Evolutionary conservation across 2,113 vertebrate genomes (phyloP).

Genomic region (Addax nasomaculatus): DNA sequence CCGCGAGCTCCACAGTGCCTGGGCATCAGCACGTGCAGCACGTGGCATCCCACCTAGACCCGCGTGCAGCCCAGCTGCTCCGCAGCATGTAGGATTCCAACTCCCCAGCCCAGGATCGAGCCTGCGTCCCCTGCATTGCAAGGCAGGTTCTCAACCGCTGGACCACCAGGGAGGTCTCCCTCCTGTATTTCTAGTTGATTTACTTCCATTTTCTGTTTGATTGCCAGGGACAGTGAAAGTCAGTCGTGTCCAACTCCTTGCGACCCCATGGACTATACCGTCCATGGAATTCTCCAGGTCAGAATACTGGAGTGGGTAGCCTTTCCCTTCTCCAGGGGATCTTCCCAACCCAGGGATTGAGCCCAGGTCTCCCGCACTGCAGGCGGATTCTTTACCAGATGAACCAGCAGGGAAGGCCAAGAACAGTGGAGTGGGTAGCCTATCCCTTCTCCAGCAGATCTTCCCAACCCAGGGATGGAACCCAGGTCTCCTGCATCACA

Average conservation of each 20-base stretch:
- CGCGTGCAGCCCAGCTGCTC: neutral
- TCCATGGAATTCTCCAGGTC: neutral
- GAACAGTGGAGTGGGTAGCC: neutral
- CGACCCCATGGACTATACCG: rapidly evolving
- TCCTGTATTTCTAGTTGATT: neutral
- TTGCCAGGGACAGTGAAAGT: neutral
- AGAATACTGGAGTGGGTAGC: neutral
- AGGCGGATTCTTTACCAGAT: neutral
- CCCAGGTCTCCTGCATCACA: neutral
- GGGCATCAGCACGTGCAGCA: neutral
- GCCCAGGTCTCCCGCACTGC: neutral
- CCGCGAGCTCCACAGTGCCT: rapidly evolving
- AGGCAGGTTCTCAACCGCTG: neutral
- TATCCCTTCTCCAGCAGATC: neutral
- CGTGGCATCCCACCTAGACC: neutral
- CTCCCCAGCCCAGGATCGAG: neutral
- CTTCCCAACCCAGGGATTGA: neutral
- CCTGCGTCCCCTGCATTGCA: neutral
- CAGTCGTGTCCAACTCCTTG: neutral
- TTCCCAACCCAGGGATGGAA: neutral
- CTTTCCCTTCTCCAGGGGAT: neutral
- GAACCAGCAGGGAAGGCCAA: neutral
- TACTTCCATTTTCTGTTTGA: neutral
- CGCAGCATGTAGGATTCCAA: neutral
- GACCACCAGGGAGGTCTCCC: neutral